A percentile compares a stretch with the other conserved stretches of the same genome.
phyloP scores from a whole-genome alignment of 2,113 vertebrate species.

The Diadophis punctatus region DNA sequence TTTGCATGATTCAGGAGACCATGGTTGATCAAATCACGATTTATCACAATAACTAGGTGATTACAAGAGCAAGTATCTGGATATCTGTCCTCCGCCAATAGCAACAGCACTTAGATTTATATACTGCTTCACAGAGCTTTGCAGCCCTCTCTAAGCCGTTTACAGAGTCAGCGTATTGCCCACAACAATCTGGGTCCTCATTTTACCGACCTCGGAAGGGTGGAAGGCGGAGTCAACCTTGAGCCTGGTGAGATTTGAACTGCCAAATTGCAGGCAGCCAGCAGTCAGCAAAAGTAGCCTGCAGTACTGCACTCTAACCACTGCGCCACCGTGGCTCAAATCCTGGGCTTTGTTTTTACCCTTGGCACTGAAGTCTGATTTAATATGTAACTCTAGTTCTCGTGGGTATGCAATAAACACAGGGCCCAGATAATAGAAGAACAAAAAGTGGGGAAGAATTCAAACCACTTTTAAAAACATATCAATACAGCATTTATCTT shows the following conservation, averaged over 20 bases:
- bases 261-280: too few species aligned
- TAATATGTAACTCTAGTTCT: background rate
- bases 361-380: too few species aligned
- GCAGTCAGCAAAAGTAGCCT: too few species aligned
- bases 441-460: background rate
- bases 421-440: background rate
- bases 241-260: too few species aligned
- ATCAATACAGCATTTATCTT: background rate
- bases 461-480: background rate
- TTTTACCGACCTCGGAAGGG: too few species aligned
- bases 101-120: too few species aligned
- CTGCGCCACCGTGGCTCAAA: background rate
- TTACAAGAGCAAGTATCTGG: background rate
- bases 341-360: background rate
- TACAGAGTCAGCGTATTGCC: too few species aligned
- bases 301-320: too few species aligned
- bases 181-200: too few species aligned
- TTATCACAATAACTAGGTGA: background rate
- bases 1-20: background rate
- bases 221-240: too few species aligned
- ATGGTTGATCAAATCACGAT: background rate
- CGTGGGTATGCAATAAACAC: background rate
- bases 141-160: too few species aligned
- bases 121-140: too few species aligned
- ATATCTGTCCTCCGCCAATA: background rate